Evolutionary conservation across 2,113 vertebrate genomes (phyloP).

Genomic region (Pollimyrus isidori): DNA sequence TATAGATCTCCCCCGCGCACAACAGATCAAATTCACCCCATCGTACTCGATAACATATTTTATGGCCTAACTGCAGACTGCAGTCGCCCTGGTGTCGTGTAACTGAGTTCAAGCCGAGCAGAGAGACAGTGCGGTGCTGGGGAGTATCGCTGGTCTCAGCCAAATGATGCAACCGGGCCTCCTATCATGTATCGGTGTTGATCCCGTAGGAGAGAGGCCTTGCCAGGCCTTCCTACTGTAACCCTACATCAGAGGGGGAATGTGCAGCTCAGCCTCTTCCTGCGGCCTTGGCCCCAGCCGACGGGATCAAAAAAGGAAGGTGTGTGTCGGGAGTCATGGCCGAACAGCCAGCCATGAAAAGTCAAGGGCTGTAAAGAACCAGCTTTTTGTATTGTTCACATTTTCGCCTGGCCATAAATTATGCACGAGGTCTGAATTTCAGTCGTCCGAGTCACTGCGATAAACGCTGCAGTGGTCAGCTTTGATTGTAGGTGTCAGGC

Average conservation of each 20-base stretch:
- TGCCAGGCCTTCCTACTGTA: not conserved
- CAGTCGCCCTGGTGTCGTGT: not conserved
- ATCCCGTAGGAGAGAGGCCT: not conserved
- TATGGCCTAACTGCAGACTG: not conserved
- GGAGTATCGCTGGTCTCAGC: not conserved
- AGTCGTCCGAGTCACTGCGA: no score
- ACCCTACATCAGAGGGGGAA: not conserved
- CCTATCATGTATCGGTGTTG: not conserved
- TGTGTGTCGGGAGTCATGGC: not conserved
- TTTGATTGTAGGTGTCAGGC: no score
- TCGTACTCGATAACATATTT: not conserved
- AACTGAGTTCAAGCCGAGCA: not conserved
- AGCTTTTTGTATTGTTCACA: not conserved
- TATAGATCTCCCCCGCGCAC: not conserved
- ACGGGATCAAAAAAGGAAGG: not conserved
- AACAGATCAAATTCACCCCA: not conserved
- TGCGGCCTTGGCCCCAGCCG: not conserved
- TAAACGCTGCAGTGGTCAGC: no score
- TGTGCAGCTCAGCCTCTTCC: not conserved
- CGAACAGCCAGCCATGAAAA: not conserved
- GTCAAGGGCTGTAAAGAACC: not conserved
- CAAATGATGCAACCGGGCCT: not conserved
- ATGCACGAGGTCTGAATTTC: no score
- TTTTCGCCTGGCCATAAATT: no score
- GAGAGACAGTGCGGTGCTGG: not conserved